Conservation (phyloP, 2,888 invertebrate species). For the Bembecia ichneumoniformis region DNA sequence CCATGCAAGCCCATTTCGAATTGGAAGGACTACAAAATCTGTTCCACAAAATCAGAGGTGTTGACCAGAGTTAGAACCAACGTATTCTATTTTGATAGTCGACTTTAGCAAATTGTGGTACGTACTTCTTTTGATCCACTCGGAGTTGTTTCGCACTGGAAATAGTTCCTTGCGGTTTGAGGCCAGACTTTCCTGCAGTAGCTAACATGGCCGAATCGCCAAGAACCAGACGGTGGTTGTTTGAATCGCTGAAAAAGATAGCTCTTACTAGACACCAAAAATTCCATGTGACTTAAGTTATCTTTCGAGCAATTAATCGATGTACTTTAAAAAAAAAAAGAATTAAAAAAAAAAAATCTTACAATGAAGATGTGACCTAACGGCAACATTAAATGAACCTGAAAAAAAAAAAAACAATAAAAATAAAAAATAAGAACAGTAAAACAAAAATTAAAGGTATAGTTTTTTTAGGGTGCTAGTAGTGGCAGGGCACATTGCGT, state of each 20-base stretch:
- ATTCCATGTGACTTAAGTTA: too few relatives aligned
- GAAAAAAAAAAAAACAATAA: background rate
- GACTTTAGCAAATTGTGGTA: conserved; percentile 5
- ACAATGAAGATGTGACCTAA: background rate
- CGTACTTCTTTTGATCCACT: conserved; percentile 90
- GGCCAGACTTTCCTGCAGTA: conserved; percentile 79
- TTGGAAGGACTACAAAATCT: too few relatives aligned
- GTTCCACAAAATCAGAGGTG: too few relatives aligned
- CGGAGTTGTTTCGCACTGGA: conserved; percentile 90
- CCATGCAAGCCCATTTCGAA: too few relatives aligned
- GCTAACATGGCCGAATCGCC: conserved; percentile 96
- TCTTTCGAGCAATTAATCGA: background rate
- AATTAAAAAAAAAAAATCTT: background rate
- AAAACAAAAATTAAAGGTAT: background rate
- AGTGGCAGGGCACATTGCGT: too few relatives aligned
- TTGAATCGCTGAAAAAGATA: conserved; percentile 81
- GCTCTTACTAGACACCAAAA: too few relatives aligned
- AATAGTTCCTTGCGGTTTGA: conserved; percentile 90
- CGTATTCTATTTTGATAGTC: background rate
- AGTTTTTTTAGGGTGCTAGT: too few relatives aligned
- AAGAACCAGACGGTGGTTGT: conserved; percentile 91
- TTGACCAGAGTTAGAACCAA: too few relatives aligned
- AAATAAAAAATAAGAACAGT: background rate
- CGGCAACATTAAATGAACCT: background rate
- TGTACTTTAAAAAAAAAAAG: background rate